A percentile compares a stretch with the other conserved stretches of the same genome.
Conservation (phyloP, 23 tunicate species). For the Corella eumyota region DNA sequence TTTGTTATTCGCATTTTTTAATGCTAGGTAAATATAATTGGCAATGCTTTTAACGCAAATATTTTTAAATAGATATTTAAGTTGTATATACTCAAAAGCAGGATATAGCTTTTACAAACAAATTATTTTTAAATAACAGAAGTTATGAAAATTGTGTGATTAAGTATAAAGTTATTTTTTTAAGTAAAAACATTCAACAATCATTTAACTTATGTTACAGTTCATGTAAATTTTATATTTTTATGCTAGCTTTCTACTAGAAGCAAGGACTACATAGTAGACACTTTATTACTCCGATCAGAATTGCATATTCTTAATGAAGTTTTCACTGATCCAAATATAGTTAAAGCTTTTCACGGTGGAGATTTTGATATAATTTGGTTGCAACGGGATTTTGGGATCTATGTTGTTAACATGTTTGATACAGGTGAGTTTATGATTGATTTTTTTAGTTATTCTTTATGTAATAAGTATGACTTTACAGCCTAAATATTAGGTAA, state of each 20-base stretch:
- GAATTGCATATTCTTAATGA: constrained; percentile 66
- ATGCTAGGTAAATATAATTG: too few species aligned
- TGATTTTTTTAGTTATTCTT: not conserved
- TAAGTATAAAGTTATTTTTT: too few species aligned
- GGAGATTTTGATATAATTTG: constrained; percentile 79
- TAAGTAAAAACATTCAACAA: not conserved
- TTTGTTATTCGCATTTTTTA: too few species aligned
- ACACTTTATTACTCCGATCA: constrained; percentile 69
- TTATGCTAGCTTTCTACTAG: constrained; percentile 62
- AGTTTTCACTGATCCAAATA: constrained; percentile 71
- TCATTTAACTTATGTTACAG: not conserved
- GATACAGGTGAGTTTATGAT: constrained; percentile 48
- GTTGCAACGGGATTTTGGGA: constrained; percentile 93
- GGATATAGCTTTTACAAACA: too few species aligned
- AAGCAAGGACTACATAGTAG: constrained; percentile 77
- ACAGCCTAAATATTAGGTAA: too few species aligned
- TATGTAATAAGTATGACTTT: too few species aligned
- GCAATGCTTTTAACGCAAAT: too few species aligned
- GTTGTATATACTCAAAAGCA: too few species aligned
- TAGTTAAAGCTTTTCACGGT: constrained; percentile 94
- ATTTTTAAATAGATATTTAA: not conserved
- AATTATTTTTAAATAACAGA: too few species aligned
- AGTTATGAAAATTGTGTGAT: too few species aligned
- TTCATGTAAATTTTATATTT: not conserved
- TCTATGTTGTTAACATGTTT: constrained; percentile 95